phyloP scores from a whole-genome alignment of 2,113 vertebrate species.

The Pholis gunnellus region DNA sequence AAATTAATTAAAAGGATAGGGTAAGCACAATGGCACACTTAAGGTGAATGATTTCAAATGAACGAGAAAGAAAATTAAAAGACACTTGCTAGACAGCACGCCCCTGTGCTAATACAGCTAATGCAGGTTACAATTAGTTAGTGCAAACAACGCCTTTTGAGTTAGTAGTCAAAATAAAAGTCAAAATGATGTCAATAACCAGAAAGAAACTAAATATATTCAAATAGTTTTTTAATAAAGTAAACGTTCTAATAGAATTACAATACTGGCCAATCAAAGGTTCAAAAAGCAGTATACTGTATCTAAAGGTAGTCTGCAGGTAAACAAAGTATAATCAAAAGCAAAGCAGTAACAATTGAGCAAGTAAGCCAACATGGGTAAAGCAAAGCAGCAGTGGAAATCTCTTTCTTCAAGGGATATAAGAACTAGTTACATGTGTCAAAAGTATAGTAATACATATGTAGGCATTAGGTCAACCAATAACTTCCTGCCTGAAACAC shows the following conservation, averaged over 20 bases:
- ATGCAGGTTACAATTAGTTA: not conserved
- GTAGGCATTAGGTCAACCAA: too few relatives aligned
- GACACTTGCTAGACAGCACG: not conserved
- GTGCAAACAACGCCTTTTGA: not conserved
- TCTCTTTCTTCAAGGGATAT: too few relatives aligned
- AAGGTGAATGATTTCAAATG: not conserved
- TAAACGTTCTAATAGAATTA: not conserved
- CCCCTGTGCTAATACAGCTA: not conserved
- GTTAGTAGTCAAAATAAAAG: not conserved
- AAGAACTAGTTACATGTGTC: too few relatives aligned
- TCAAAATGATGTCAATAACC: not conserved
- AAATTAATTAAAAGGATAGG: not conserved
- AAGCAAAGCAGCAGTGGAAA: too few relatives aligned
- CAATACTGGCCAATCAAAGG: not conserved
- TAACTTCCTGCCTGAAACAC: too few relatives aligned
- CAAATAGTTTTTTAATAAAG: too few relatives aligned
- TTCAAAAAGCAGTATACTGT: not conserved
- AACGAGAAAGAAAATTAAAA: not conserved
- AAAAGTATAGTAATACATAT: too few relatives aligned
- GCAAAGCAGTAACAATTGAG: not conserved
- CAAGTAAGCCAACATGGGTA: too few relatives aligned
- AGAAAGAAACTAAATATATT: not conserved
- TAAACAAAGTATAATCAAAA: not conserved
- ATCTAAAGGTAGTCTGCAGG: not conserved
- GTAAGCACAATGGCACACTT: not conserved